Conservation (phyloP, 2,888 invertebrate species). For the Lysandra bellargus region DNA sequence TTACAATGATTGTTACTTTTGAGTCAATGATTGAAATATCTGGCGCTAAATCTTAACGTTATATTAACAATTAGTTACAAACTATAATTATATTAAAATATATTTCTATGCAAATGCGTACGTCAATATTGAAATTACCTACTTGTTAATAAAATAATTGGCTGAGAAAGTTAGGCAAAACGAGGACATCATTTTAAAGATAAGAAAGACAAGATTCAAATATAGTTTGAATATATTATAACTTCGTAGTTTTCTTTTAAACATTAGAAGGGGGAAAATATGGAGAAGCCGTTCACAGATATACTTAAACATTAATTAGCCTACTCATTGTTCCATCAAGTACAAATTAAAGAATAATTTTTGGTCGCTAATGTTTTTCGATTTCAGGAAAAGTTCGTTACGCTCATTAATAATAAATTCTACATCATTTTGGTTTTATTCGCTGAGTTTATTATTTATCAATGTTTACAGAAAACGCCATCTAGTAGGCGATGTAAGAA, state of each 20-base stretch:
- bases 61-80: neutral
- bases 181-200: neutral
- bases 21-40: neutral
- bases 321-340: neutral
- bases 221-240: neutral
- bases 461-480: neutral
- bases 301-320: no score
- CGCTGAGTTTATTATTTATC: neutral
- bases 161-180: neutral
- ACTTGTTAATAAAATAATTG: neutral
- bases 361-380: neutral
- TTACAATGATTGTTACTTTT: neutral
- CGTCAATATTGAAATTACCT: neutral
- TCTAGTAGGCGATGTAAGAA: neutral
- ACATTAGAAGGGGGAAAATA: no score
- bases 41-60: neutral
- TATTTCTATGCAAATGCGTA: neutral
- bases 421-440: neutral
- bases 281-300: no score
- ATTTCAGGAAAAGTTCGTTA: neutral
- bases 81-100: slow-evolving; percentile 2
- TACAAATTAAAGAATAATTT: neutral
- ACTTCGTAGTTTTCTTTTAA: neutral
- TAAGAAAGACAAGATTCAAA: neutral
- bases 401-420: neutral